Evolutionary conservation across 2,113 vertebrate species (phyloP).

Genomic region (Otocyon megalotis): DNA sequence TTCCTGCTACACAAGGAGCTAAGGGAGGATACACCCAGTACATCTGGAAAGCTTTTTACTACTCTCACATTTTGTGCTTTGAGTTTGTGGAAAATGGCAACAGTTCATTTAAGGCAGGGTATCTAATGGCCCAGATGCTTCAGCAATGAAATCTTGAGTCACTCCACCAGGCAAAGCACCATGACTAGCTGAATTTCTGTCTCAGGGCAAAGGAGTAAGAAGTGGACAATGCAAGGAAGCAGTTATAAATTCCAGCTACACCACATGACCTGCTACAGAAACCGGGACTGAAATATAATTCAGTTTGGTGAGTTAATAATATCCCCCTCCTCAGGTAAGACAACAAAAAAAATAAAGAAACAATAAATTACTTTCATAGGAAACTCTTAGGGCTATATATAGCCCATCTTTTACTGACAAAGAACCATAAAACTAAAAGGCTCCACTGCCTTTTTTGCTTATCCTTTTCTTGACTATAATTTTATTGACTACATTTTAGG

Average conservation of each 20-base stretch:
- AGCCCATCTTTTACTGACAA: conserved; percentile 81
- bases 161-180: neutral
- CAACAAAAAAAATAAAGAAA: conserved; percentile 75
- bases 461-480: conserved; percentile 77
- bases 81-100: neutral
- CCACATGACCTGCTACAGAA: neutral
- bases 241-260: neutral
- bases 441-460: conserved; percentile 82
- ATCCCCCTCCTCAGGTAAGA: conserved; percentile 70
- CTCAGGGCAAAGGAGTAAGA: neutral
- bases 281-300: conserved; percentile 12
- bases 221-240: neutral
- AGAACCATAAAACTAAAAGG: conserved; percentile 74
- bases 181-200: neutral
- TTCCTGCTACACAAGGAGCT: neutral
- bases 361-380: conserved; percentile 80
- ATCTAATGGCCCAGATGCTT: neutral
- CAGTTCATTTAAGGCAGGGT: neutral
- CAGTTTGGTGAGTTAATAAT: conserved; percentile 78
- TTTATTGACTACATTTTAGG: conserved; percentile 81
- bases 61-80: neutral
- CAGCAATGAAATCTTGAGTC: neutral
- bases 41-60: neutral
- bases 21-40: neutral
- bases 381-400: conserved; percentile 83